phyloP scores from a whole-genome alignment of 53 echinoderm and acorn worm species.

The Henricia sp. region DNA sequence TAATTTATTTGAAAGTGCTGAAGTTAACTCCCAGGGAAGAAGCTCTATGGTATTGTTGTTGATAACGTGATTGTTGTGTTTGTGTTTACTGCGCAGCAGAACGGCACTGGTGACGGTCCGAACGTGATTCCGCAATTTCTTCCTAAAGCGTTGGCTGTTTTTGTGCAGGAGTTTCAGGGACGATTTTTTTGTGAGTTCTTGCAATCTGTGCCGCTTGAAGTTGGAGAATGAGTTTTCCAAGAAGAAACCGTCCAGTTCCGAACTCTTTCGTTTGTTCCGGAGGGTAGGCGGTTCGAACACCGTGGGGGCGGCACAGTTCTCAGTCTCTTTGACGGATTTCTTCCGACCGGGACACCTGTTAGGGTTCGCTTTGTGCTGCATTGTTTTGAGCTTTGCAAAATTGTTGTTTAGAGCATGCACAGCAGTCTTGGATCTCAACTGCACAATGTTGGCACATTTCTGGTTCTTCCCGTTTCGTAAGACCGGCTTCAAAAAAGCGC shows the following conservation, averaged over 20 bases:
- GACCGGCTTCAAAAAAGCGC: conserved; percentile 58
- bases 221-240: conserved; percentile 2
- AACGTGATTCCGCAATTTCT: conserved; percentile 49
- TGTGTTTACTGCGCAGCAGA: conserved; percentile 24
- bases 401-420: conserved; percentile 43
- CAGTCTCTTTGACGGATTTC: conserved; percentile 4
- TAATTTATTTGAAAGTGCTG: not conserved
- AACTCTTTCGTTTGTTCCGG: conserved; percentile 41
- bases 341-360: conserved; percentile 29
- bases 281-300: conserved; percentile 42
- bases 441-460: conserved; percentile 15
- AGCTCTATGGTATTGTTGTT: conserved; percentile 49
- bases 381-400: conserved; percentile 34
- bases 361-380: conserved; percentile 8
- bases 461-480: conserved; percentile 56
- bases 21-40: not conserved
- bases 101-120: not conserved
- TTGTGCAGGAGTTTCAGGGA: conserved; percentile 54
- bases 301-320: conserved; percentile 10
- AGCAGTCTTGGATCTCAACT: conserved; percentile 12
- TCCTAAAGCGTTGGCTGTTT: conserved; percentile 42
- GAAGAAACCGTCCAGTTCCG: conserved; percentile 36
- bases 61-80: conserved; percentile 52
- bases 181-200: conserved; percentile 32
- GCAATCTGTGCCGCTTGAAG: conserved; percentile 44